phyloP scores from a whole-genome alignment of 1,140 invertebrate genomes.

The Danaus plexippus region DNA sequence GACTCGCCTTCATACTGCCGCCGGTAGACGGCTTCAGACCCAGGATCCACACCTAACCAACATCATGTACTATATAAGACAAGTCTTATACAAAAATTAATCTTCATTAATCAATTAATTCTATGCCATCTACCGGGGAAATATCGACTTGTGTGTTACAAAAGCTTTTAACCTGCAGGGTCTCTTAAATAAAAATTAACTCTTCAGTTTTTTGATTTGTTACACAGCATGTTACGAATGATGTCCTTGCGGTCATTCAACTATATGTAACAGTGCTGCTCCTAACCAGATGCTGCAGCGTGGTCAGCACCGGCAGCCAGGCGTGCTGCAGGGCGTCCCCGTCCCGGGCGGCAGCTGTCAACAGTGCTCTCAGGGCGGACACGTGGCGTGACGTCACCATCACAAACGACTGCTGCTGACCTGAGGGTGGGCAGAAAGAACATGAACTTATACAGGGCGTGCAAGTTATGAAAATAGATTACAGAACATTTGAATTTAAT shows the following conservation, averaged over 20 bases:
- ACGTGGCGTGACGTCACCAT: slow-evolving; percentile 98
- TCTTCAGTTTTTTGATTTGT: too few species aligned
- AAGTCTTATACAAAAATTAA: too few species aligned
- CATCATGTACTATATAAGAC: background rate
- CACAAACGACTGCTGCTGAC: slow-evolving; percentile 75
- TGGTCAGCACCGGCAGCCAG: slow-evolving; percentile 96
- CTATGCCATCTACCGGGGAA: too few species aligned
- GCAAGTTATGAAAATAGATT: too few species aligned
- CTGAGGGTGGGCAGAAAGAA: slow-evolving; percentile 16
- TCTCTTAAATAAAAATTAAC: too few species aligned
- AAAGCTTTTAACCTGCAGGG: too few species aligned
- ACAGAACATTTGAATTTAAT: too few species aligned
- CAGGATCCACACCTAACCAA: slow-evolving; percentile 88
- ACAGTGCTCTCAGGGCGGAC: slow-evolving; percentile 93
- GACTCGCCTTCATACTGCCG: slow-evolving; percentile 88
- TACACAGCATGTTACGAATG: background rate
- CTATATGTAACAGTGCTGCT: background rate
- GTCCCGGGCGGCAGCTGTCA: slow-evolving; percentile 92
- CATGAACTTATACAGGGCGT: too few species aligned
- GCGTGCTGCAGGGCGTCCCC: slow-evolving; percentile 92
- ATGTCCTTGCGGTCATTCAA: background rate
- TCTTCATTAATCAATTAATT: too few species aligned
- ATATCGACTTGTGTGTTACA: too few species aligned
- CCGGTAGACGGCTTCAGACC: slow-evolving; percentile 94
- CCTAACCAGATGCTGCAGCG: slow-evolving; percentile 89